Base-by-base conservation (phyloP, 2,113 vertebrate species). In the Xyliphius kryptos region DNA sequence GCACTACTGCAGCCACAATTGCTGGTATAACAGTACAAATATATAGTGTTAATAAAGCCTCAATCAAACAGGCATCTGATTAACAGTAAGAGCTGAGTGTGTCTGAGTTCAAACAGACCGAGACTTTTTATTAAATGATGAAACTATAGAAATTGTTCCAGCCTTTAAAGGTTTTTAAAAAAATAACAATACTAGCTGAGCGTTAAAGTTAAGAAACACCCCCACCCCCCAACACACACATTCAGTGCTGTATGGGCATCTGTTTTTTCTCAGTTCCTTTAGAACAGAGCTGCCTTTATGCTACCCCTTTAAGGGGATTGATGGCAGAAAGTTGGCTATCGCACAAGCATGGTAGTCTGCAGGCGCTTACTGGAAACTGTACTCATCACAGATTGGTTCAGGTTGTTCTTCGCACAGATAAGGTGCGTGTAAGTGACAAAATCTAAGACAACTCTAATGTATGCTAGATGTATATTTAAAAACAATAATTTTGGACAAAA, bases 211-310 rank as follows among this genome's bases (percentile, higher is more conserved):
- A 73, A 57, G 62, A 22, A 65, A 74, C 58, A 47, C 55, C 68
- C 72, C 72, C 67, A n/a, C 26, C 40, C 20, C 2, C 67, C 62
- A 72, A 56, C 67, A 72, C 67, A 49, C 16, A 38, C 69, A 70
- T 60, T 61, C 51, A 74, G 65, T 63, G 9, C 47, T 73, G 71
- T 80, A 81, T 87, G 82, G 86, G 84, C 83, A 89, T 89, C 92
- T 95, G 91, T 88, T 90, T 89, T 91, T 89, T 87, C 88, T 92
- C 91, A 89, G 80, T 80, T 75, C 75, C 74, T 54, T 73, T 66
- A 80, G 82, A 90, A 92, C 89, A 91, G 87, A 86, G 89, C 83
- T 85, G 89, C 88, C 91, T 95, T 92, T 92, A 91, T 93, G 85
- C 56, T 68, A 75, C 82, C 84, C 78, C 73, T 77, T 72, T 19